Conservation (phyloP, 2,113 vertebrate genomes). For the Dicentrarchus labrax region DNA sequence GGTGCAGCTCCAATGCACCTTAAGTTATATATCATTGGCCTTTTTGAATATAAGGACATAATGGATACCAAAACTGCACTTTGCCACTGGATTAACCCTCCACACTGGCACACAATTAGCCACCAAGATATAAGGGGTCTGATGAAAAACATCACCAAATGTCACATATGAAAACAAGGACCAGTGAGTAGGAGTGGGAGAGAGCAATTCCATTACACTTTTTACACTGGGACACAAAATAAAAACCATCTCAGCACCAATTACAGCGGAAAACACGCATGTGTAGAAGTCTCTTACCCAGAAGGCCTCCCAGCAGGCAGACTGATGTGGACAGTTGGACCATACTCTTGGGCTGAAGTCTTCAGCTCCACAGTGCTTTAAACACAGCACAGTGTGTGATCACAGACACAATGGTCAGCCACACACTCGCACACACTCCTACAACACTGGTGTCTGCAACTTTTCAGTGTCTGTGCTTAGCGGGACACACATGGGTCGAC, state of each 20-base stretch:
- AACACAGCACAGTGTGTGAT: constrained; percentile 40
- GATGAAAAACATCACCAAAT: background rate
- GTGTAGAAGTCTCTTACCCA: constrained; percentile 66
- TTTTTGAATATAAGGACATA: background rate
- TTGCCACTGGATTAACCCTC: background rate
- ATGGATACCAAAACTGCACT: background rate
- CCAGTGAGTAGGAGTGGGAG: background rate
- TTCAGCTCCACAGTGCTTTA: constrained; percentile 47
- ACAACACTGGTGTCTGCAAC: constrained; percentile 24
- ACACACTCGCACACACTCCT: constrained; percentile 11
- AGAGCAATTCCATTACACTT: background rate
- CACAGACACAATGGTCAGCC: constrained; percentile 2
- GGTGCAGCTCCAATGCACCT: background rate
- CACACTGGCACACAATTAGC: background rate
- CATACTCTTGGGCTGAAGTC: constrained; percentile 65
- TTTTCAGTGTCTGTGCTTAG: constrained; percentile 37
- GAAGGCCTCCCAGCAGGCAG: constrained; percentile 73
- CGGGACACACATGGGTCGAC: constrained; percentile 10
- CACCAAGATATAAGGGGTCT: background rate
- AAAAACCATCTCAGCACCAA: background rate
- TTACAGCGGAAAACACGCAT: background rate
- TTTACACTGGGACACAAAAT: background rate
- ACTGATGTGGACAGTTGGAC: constrained; percentile 60
- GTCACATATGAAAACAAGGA: background rate
- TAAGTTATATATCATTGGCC: background rate